Evolutionary conservation across 2,888 invertebrate species (phyloP), one percentile per base, ranked within the genome.

Genomic region (Gonocerus acuteangulatus): DNA sequence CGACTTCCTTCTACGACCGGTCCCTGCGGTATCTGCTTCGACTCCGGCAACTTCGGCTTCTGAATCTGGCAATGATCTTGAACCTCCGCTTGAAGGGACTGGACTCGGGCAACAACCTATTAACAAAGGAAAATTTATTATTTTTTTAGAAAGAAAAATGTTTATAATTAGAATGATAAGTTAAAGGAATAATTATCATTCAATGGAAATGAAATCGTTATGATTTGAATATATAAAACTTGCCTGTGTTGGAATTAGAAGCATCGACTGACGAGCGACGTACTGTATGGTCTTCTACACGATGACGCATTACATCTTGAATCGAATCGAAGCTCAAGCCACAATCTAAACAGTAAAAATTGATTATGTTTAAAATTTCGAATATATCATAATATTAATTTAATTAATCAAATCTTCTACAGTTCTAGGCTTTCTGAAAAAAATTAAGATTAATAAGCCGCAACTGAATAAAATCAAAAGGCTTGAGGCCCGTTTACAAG

Each of bases 241-340:
- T 27, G 9, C 27, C 27, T 6, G 27, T 27, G 9, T 27, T 57
- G 4, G 47, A 22, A 19, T 32, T 48, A 2, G 48, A 32, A 15
- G 58, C 48, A 48, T 58, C 57, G 4, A 47, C 34, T 34, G 61
- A 61, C 3, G 44, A 36, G n/a, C 64, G 27, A 22, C 61, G 45
- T 11, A 42, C 48, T 2, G 60, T 48, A 47, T 67, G 67, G 21
- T 64, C 64, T 51, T 67, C 66, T 18, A 63, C 62, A 32, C 67
- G 66, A 49, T 69, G 69, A 15, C 59, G 58, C 49, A 66, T 59
- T 21, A 68, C 63, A 45, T 68, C 68, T 23, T 63, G 56, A 3
- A 68, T 65, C 27, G 62, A 65, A 13, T 63, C 62, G 51, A 69
- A 68, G 56, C 66, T 66, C 36, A 69, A 49, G 7, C 69, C 69